Conservation (phyloP, 2,797 vertebrate genomes). For the Moxostoma hubbsi region DNA sequence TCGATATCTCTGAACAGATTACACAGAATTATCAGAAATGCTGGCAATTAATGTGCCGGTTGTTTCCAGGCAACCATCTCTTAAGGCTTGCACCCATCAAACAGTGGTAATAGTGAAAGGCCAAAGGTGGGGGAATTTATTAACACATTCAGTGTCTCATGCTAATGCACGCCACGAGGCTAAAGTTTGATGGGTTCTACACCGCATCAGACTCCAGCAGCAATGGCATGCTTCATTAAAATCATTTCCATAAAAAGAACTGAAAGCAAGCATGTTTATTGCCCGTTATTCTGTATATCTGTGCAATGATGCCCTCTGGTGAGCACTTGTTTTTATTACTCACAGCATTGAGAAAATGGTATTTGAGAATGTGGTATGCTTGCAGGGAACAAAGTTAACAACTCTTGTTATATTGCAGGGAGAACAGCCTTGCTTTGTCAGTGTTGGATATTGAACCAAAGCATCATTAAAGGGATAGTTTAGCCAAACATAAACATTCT, state of each 20-base stretch:
- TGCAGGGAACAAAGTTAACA: background rate
- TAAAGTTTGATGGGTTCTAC: slow-evolving; percentile 8
- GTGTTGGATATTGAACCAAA: background rate
- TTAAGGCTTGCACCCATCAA: slow-evolving; percentile 5
- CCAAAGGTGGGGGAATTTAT: slow-evolving; percentile 27
- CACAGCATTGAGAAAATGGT: background rate
- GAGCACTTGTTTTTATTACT: slow-evolving; percentile 31
- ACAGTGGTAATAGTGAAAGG: slow-evolving; percentile 22
- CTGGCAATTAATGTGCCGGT: slow-evolving; percentile 48
- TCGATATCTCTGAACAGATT: slow-evolving; percentile 50
- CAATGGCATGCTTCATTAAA: background rate
- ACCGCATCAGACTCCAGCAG: background rate
- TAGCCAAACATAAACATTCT: background rate
- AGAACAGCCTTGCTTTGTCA: background rate
- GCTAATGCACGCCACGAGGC: background rate
- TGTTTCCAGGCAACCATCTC: slow-evolving; percentile 49
- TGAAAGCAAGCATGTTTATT: slow-evolving; percentile 3
- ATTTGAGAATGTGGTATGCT: background rate
- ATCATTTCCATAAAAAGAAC: background rate
- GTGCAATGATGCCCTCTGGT: slow-evolving; percentile 51
- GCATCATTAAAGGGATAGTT: background rate
- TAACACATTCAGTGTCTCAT: slow-evolving; percentile 6
- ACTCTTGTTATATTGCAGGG: background rate
- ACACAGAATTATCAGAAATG: slow-evolving; percentile 41
- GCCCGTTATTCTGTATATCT: background rate